Evolutionary conservation across 2,797 vertebrate species (phyloP).

Genomic region (Allobates femoralis): DNA sequence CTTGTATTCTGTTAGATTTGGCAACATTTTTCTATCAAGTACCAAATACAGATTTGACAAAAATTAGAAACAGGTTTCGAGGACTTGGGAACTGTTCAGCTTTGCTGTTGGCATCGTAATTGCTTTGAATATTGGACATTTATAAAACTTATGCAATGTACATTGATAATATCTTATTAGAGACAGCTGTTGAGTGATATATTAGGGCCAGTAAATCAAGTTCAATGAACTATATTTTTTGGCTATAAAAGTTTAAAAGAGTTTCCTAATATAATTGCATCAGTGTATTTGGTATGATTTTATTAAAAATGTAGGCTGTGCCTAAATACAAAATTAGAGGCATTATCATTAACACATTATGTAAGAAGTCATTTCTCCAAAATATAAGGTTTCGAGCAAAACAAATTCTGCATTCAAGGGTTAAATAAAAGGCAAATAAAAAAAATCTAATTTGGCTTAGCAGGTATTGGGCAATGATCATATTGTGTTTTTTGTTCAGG

Average conservation of each 20-base stretch:
- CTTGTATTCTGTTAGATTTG: slow-evolving; percentile 43
- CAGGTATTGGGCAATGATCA: no score
- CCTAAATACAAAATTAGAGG: not conserved
- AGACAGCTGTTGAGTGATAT: slow-evolving; percentile 49
- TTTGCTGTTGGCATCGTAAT: slow-evolving; percentile 54
- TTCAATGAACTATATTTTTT: slow-evolving; percentile 41
- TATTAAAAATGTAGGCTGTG: not conserved
- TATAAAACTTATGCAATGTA: slow-evolving; percentile 41
- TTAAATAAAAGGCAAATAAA: not conserved
- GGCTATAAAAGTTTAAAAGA: slow-evolving; percentile 37
- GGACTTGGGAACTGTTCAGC: slow-evolving; percentile 37
- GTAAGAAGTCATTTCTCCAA: slow-evolving; percentile 19
- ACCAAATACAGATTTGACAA: slow-evolving; percentile 37
- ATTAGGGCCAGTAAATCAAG: slow-evolving; percentile 36
- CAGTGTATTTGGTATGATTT: slow-evolving; percentile 21
- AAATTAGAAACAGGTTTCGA: slow-evolving; percentile 56
- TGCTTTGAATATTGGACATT: slow-evolving; percentile 47
- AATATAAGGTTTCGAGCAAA: not conserved
- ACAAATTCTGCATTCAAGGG: not conserved
- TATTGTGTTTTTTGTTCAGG: no score
- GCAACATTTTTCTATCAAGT: slow-evolving; percentile 31
- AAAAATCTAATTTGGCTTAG: not conserved
- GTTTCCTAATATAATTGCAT: slow-evolving; percentile 27
- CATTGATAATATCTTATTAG: slow-evolving; percentile 54
- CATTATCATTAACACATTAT: slow-evolving; percentile 4